Conservation (phyloP, 2,888 invertebrate genomes). For the Synanthedon formicaeformis region DNA sequence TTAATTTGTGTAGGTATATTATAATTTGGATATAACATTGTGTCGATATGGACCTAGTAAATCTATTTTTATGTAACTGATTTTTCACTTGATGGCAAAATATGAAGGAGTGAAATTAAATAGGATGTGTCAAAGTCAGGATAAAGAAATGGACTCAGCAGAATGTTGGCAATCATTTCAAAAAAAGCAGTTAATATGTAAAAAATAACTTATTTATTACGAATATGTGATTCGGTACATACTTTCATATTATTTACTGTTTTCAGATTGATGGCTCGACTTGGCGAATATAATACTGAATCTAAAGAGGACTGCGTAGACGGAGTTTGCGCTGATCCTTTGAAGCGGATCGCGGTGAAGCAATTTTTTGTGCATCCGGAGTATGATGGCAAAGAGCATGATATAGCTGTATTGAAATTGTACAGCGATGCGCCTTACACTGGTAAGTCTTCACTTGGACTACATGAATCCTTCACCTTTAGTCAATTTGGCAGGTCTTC, state of each 20-base stretch:
- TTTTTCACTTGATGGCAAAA: no score
- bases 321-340: slow-evolving; percentile 20
- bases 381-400: slow-evolving; percentile 21
- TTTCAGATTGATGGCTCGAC: slow-evolving; percentile 24
- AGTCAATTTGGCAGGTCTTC: no score
- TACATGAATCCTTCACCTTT: not conserved
- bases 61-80: no score
- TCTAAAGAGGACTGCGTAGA: slow-evolving; percentile 24
- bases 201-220: no score
- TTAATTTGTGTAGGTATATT: no score
- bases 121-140: no score
- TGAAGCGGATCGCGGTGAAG: slow-evolving; percentile 15
- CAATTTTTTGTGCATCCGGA: slow-evolving; percentile 17
- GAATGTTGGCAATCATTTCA: no score
- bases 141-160: no score
- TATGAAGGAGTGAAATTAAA: no score
- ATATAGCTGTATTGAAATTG: slow-evolving; percentile 29
- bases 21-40: no score
- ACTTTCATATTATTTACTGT: not conserved
- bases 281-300: slow-evolving; percentile 37
- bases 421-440: slow-evolving; percentile 24
- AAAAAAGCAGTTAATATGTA: no score
- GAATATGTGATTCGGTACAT: not conserved
- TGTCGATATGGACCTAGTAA: no score
- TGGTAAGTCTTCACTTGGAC: slow-evolving; percentile 17